Evolutionary conservation across 1,140 invertebrate species (phyloP), one percentile per base, ranked within the genome.

Genomic region (Leptinotarsa lineolata): DNA sequence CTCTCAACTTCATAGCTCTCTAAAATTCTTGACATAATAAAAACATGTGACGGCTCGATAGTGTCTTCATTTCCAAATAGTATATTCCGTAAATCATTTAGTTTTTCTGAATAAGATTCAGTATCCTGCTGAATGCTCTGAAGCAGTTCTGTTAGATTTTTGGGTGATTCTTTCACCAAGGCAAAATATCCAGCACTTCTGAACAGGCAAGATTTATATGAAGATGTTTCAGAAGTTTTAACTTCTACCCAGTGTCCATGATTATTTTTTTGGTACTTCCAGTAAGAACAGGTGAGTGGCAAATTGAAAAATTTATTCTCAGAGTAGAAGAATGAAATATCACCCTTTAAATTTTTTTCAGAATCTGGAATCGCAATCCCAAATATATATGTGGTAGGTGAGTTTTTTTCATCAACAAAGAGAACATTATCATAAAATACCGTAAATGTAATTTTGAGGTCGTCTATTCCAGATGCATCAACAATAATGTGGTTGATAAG

Each of bases 21-120:
- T 8, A 73, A 63, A 58, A 73, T 61, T 18, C 4, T n/a, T n/a
- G 21, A 73, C 15, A 73, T 18, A 22, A 22, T 60, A 60, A 39
- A 24, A 30, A 75, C n/a, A 24, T 72, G 30, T 2, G n/a, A 48
- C n/a, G 44, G 8, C 24, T 74, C 24, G 4, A 64, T 22, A n/a
- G 5, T 30, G n/a, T 54, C 48, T 18, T 54, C 15, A 18, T 54
- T 54, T 54, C 6, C 48, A 4, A 54, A 16, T 18, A 54, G n/a
- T 5, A 54, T 54, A 18, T n/a, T 18, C 48, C 48, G 13, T 13
- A 18, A 5, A 6, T 54, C 48, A 8, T 8, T 16, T 1, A 54
- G 16, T 54, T 54, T 54, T 8, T 54, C 15, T 16, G 48, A 13
- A 54, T 54, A 18, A 18, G 48, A 18, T 54, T n/a, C 48, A 8